A percentile compares a stretch with the other conserved stretches of the same genome.
phyloP scores from a whole-genome alignment of 2,113 vertebrate genomes.

The Myotis davidii region DNA sequence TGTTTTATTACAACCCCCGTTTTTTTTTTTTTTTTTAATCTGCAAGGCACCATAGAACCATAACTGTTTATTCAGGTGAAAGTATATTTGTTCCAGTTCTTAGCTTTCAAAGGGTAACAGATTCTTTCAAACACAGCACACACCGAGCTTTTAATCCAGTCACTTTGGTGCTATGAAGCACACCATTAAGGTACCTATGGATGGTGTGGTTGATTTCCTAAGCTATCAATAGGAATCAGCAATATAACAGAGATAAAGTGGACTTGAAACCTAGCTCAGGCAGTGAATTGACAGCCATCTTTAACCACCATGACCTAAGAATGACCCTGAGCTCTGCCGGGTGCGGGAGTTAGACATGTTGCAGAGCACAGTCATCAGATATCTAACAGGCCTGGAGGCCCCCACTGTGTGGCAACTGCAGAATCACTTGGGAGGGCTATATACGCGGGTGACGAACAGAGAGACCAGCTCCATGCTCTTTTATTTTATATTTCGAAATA shows the following conservation, averaged over 20 bases:
- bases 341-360: conserved; percentile 83
- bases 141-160: conserved; percentile 40
- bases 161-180: conserved; percentile 30
- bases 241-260: conserved; percentile 84
- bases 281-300: conserved; percentile 87
- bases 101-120: conserved; percentile 64
- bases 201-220: conserved; percentile 70
- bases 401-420: conserved; percentile 82
- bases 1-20: conserved; percentile 56
- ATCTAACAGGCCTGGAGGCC: conserved; percentile 82
- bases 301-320: conserved; percentile 87
- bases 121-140: conserved; percentile 44
- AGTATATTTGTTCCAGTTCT: conserved; percentile 75
- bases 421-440: conserved; percentile 80
- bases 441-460: conserved; percentile 77
- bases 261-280: conserved; percentile 82
- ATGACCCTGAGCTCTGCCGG: conserved; percentile 88
- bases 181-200: conserved; percentile 55
- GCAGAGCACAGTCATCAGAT: conserved; percentile 84
- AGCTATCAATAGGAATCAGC: conserved; percentile 82
- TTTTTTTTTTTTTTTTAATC: conserved; percentile 70
- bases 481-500: conserved; percentile 39
- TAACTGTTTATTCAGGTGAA: conserved; percentile 67
- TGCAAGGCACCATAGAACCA: conserved; percentile 69
- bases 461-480: conserved; percentile 71